Base-by-base conservation (phyloP, 2,888 invertebrate genomes). In the Eucera pruinosa region DNA sequence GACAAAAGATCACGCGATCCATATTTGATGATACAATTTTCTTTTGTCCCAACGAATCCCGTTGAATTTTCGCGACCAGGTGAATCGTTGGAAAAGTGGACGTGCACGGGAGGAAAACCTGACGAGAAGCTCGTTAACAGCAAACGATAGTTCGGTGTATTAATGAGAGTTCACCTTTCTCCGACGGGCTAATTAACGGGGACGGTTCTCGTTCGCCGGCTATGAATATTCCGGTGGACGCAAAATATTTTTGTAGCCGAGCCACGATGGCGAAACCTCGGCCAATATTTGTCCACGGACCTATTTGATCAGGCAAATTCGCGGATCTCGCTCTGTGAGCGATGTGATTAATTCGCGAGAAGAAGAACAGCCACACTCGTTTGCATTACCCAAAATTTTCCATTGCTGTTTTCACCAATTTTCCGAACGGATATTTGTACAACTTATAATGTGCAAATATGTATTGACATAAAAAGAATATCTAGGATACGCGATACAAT, bases 101-200 rank as follows among this genome's bases (percentile, higher is more conserved):
- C n/a, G 9, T 1, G 23, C 18, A 4, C 2, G 18, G 9, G 2
- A 20, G 7, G 1, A 18, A 9, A 23, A 55, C 23, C 23, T n/a
- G 18, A 18, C 13, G 18, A 9, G 39, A n/a, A 23, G 36, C 27
- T 52, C 48, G 65, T 55, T 36, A 55, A 47, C 55, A 4, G n/a
- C 23, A 3, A 52, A 50, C 33, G 20, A 47, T 36, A 3, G 25
- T 54, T 65, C 54, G 57, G 20, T 1, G 57, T 36, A 67, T 57
- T 57, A 57, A 67, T 57, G 57, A 55, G 54, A 54, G 54, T 47
- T 47, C 55, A 47, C 25, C 55, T 66, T 57, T 57, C 55, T 47
- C 13, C 23, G 9, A 5, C n/a, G 9, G 20, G 47, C 36, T 61
- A 67, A 67, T 67, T 67, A 67, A 57, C 66, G 18, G 55, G 5